These are phyloP conservation scores for Macrotis lagotis DNA, from an alignment of 2,113 vertebrate genomes.

Conservation along the genomic window DNA sequence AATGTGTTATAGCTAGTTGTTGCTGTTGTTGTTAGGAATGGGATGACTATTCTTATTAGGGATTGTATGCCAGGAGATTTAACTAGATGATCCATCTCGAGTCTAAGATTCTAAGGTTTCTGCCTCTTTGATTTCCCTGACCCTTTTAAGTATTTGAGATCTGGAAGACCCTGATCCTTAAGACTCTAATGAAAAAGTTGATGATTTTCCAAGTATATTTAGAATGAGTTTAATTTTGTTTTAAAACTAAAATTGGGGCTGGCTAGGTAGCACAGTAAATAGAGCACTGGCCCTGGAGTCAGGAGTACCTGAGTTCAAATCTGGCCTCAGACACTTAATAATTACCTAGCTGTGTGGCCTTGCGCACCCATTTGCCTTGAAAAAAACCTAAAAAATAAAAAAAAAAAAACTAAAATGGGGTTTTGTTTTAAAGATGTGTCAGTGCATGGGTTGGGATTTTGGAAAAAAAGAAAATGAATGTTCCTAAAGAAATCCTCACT, in stretches of 20 bases:
- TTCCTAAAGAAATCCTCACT: neutral
- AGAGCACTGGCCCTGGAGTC: too few relatives aligned
- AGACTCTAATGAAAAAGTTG: neutral
- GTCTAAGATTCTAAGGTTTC: neutral
- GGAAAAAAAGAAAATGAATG: neutral
- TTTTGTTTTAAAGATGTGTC: neutral
- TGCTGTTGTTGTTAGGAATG: neutral
- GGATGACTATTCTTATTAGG: neutral
- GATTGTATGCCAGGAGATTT: neutral
- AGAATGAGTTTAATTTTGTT: neutral
- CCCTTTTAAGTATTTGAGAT: neutral
- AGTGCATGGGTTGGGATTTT: neutral
- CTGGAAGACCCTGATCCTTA: neutral
- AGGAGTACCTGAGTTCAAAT: too few relatives aligned
- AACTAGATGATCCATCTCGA: neutral
- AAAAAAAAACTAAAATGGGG: too few relatives aligned
- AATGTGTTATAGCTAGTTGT: neutral
- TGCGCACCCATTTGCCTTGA: too few relatives aligned
- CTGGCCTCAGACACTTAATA: too few relatives aligned
- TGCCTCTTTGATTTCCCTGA: neutral
- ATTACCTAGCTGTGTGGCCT: too few relatives aligned
- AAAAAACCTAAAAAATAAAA: too few relatives aligned
- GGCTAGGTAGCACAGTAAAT: too few relatives aligned
- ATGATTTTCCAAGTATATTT: neutral
- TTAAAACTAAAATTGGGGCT: neutral